Evolutionary conservation across 2,888 invertebrate species (phyloP), one percentile per base, ranked within the genome.

Genomic region (Charanyca ferruginea): DNA sequence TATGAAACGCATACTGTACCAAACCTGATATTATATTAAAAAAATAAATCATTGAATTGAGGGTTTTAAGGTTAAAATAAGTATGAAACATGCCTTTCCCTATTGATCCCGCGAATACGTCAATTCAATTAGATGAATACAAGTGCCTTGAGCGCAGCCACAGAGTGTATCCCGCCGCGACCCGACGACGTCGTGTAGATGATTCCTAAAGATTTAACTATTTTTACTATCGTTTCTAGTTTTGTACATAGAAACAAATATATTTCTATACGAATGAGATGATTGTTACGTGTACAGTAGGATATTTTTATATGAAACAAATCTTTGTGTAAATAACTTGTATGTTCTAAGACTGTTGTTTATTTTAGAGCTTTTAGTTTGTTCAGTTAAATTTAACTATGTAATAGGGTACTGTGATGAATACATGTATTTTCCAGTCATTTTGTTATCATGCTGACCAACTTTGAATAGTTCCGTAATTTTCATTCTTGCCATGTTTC

Each of bases 311-410:
- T 95, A 93, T 91, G 83, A 81, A 85, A 81, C 61, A 78, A 93
- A 93, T 90, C 89, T 93, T 92, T 91, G 92, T 94, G 94, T 95
- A 95, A 94, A 95, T 94, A 95, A 92, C 91, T 89, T 92, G 90
- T 95, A 93, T 92, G 89, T 93, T 90, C 89, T 95, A 95, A 95
- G 95, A 95, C 95, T 95, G 95, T 95, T 95, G 95, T 94, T 94
- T 90, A 92, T 90, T 92, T 90, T 94, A 95, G 93, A 95, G 93
- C 90, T 90, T 95, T 93, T 95, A 94, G 94, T 93, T 93, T 89
- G 93, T 93, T 94, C 90, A 87, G 87, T 92, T 92, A 87, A 89
- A 87, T 90, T 89, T 87, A 91, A 89, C 87, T 90, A 81, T 80
- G 76, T 84, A 85, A 88, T 89, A 89, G 86, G 87, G 83, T 79